A percentile compares a stretch with the other conserved stretches of the same genome.
Conservation (phyloP, 37 sponge, comb jelly and placozoan genomes). For the Chondrilla cf. caribensis region DNA sequence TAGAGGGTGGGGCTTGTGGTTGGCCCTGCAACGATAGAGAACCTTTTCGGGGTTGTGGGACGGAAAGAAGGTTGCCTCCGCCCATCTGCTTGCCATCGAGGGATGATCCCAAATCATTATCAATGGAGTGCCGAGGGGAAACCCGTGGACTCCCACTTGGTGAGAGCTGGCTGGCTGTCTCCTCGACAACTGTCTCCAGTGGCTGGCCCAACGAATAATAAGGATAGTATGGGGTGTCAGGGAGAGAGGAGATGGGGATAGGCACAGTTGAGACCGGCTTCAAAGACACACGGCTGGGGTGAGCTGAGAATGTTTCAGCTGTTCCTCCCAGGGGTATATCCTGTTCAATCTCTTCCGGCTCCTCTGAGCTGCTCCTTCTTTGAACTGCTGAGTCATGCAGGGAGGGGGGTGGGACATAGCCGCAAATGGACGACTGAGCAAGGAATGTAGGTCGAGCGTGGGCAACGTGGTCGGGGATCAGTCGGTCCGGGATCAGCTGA, state of each 20-base stretch:
- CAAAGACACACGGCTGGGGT: neutral
- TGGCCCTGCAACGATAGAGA: neutral
- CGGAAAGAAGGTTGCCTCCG: neutral
- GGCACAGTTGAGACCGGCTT: neutral
- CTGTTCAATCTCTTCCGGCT: neutral
- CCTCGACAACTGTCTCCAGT: slow-evolving; percentile 72
- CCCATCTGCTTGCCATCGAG: neutral
- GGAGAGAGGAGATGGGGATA: slow-evolving; percentile 20
- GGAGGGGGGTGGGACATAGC: neutral
- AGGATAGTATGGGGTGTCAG: slow-evolving; percentile 11
- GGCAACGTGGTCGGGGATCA: slow-evolving; percentile 47
- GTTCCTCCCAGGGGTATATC: slow-evolving; percentile 61
- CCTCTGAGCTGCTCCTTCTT: neutral
- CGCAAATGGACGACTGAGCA: neutral
- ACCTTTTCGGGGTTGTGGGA: neutral
- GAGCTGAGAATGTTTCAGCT: slow-evolving; percentile 51
- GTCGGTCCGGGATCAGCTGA: slow-evolving; percentile 63
- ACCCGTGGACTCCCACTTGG: slow-evolving; percentile 44
- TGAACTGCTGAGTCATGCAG: neutral
- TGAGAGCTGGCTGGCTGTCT: slow-evolving; percentile 82
- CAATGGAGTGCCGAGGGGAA: slow-evolving; percentile 68
- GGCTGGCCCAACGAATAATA: neutral
- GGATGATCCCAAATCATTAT: neutral
- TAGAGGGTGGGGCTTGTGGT: slow-evolving; percentile 22
- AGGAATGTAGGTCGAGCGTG: slow-evolving; percentile 39